These are phyloP conservation scores for Baccha elongata DNA, from an alignment of 2,888 invertebrate genomes.

Conservation along the genomic window DNA sequence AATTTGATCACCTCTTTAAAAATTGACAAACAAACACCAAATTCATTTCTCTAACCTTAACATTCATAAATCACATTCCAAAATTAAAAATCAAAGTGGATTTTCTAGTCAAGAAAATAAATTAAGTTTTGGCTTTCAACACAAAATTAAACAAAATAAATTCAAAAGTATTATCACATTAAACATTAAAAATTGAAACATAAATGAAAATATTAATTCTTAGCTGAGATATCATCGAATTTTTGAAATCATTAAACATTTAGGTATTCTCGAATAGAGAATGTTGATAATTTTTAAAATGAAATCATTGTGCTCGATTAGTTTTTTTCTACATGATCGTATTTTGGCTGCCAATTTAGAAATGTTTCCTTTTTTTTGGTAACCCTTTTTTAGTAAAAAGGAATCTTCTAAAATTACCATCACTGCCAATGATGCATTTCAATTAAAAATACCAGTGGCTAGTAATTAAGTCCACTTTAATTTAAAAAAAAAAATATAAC, in stretches of 20 bases:
- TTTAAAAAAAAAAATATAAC: conserved; percentile 39
- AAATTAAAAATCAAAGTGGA: conserved; percentile 31
- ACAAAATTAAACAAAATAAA: conserved; percentile 43
- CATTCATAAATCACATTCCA: conserved; percentile 47
- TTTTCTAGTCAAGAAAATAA: conserved; percentile 48
- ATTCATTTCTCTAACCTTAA: not conserved
- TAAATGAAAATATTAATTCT: not conserved
- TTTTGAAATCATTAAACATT: not conserved
- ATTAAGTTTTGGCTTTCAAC: conserved; percentile 12
- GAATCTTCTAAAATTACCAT: conserved; percentile 22
- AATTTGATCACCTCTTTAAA: no score
- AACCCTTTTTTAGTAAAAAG: not conserved
- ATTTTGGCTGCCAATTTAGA: not conserved
- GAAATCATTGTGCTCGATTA: not conserved
- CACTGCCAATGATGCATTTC: conserved; percentile 72
- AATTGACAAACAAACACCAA: no score
- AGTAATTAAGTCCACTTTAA: conserved; percentile 5
- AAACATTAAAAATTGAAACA: not conserved
- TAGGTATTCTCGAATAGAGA: not conserved
- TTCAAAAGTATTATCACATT: conserved; percentile 20
- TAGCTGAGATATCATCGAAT: conserved; percentile 22
- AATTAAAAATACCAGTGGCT: conserved; percentile 20
- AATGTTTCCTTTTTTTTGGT: not conserved
- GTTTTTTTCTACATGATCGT: not conserved
- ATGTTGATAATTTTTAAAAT: not conserved